Base-by-base conservation (phyloP, 2,888 invertebrate genomes). In the Falcaria lacertinaria region DNA sequence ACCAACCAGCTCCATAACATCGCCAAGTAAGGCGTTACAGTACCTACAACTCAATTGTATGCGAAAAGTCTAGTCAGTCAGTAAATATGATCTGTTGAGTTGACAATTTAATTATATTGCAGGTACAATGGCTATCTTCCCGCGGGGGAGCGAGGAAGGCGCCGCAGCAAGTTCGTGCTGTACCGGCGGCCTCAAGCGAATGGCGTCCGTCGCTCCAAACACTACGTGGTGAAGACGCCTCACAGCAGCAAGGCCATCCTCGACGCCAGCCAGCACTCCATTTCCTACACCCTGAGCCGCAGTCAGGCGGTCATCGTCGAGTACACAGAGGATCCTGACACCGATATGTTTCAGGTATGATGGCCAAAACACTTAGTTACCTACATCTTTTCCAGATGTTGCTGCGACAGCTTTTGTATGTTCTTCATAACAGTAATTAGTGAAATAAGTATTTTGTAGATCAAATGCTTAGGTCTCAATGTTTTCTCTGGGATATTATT, bases 281-380 rank as follows among this genome's bases (percentile, higher is more conserved):
- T 98, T 83, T 98, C 98, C 33, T 99, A 98, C 87, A 99, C 98
- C 51, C 92, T 99, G 70, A 97, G 96, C 64, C 92, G 98, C 79
- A 97, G 96, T 78, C 98, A 98, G 89, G 98, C 98, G 42, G 97
- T 99, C 69, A 97, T 99, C 74, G 99, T 99, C 43, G 99, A 99
- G 89, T 99, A 99, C 88, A 96, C 95, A 65, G 94, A 94, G 74
- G 99, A 99, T 87, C 93, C 94, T 46, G 95, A 97, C 76, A 98
- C 98, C 43, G 99, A 99, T 87, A 99, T 99, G 99, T 99, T 99
- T 90, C 99, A 99, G 93, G 98, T 98, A 74, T n/a, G 84, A 90
- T 64, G 19, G 5, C 7, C 4, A 6, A 4, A 4, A 17, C 1
- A 22, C 13, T 4, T 16, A 15, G 15, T 28, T 25, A 34, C 13